Evolutionary conservation across 2,888 invertebrate species (phyloP).

Genomic region (Lamellibrachia satsuma): DNA sequence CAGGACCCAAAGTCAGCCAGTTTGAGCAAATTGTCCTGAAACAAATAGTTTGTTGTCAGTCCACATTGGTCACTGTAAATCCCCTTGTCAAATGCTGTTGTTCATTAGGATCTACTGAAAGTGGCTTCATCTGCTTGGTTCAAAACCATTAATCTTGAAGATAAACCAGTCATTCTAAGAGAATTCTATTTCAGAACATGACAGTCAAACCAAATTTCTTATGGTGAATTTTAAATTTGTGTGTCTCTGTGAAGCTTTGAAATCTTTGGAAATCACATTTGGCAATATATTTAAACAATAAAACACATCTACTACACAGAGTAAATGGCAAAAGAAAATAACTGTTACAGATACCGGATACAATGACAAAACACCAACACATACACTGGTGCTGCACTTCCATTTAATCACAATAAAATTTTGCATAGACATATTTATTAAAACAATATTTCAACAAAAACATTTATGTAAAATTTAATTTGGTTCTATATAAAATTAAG

Average conservation of each 20-base stretch:
- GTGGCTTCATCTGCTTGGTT: too few relatives aligned
- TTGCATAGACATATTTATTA: neutral
- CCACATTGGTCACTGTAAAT: too few relatives aligned
- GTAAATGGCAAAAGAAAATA: neutral
- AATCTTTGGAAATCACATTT: too few relatives aligned
- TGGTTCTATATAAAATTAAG: neutral
- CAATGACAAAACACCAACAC: neutral
- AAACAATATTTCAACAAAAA: neutral
- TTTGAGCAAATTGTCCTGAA: conserved; percentile 68
- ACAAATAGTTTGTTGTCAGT: conserved; percentile 24
- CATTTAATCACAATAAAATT: neutral
- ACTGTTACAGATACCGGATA: neutral
- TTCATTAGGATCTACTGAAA: too few relatives aligned
- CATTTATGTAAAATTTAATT: neutral
- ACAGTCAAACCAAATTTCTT: neutral
- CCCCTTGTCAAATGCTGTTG: too few relatives aligned
- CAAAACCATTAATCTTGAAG: too few relatives aligned
- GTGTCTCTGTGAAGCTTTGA: too few relatives aligned
- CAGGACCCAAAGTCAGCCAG: conserved; percentile 75
- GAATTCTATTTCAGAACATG: conserved; percentile 7
- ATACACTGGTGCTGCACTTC: neutral
- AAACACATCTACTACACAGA: too few relatives aligned
- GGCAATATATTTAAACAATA: too few relatives aligned
- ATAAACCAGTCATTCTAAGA: conserved; percentile 13
- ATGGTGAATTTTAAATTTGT: neutral